Conservation (phyloP, 2,888 invertebrate species). For the Fragum sueziense region DNA sequence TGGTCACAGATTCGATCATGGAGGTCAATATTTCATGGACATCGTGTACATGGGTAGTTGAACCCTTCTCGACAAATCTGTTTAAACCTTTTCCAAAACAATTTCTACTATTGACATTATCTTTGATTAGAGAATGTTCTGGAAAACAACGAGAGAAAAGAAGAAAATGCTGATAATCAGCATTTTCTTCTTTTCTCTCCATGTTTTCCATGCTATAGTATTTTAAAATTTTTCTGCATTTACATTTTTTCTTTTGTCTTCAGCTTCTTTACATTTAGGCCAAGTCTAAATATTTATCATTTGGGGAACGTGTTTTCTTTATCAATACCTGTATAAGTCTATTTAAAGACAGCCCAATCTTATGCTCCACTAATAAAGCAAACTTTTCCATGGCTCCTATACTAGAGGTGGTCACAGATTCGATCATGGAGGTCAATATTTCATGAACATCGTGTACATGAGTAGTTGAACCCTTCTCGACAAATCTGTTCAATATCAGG, state of each 20-base stretch:
- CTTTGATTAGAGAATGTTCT: too few relatives aligned
- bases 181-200: too few relatives aligned
- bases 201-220: too few relatives aligned
- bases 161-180: too few relatives aligned
- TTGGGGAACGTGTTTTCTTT: too few relatives aligned
- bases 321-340: slow-evolving; percentile 60
- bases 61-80: slow-evolving; percentile 47
- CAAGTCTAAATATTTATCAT: too few relatives aligned
- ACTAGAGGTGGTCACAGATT: slow-evolving; percentile 42
- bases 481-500: slow-evolving; percentile 55
- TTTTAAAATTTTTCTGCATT: too few relatives aligned
- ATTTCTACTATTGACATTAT: too few relatives aligned
- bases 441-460: slow-evolving; percentile 64
- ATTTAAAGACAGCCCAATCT: slow-evolving; percentile 60
- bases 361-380: slow-evolving; percentile 59
- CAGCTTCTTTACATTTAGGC: too few relatives aligned
- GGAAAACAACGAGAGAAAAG: too few relatives aligned
- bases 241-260: too few relatives aligned
- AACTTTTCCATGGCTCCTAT: slow-evolving; percentile 45
- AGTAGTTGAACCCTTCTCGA: slow-evolving; percentile 32
- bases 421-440: slow-evolving; percentile 58
- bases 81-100: too few relatives aligned
- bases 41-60: slow-evolving; percentile 59
- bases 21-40: slow-evolving; percentile 59
- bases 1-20: slow-evolving; percentile 54